Percentiles rank a stretch among this genome's conserved stretches.
These are phyloP conservation scores for Chloebia gouldiae DNA, from an alignment of 2,113 vertebrate genomes.

Conservation along the genomic window DNA sequence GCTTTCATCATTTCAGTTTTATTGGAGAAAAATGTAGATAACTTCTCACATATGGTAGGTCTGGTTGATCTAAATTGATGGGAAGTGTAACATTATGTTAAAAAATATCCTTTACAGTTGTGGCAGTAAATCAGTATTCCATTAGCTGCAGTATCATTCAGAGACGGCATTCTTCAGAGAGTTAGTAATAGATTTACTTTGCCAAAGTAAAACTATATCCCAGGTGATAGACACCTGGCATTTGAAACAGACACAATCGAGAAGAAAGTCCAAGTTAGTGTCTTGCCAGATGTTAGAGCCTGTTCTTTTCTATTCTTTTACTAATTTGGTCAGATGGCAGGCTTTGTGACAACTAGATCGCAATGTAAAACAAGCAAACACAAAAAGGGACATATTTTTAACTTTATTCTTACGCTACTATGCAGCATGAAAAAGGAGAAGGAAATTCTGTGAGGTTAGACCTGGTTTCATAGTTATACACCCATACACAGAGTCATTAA, in stretches of 20 bases:
- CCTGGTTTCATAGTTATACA: neutral
- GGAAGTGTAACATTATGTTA: slow-evolving; percentile 63
- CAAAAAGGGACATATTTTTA: neutral
- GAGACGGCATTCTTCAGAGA: slow-evolving; percentile 64
- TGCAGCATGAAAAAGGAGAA: neutral
- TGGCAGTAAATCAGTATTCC: slow-evolving; percentile 63
- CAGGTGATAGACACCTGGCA: slow-evolving; percentile 68
- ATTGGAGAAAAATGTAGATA: slow-evolving; percentile 69
- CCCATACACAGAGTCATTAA: neutral
- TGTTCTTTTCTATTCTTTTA: slow-evolving; percentile 39
- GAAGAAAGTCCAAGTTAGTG: slow-evolving; percentile 24
- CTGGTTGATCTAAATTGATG: slow-evolving; percentile 70
- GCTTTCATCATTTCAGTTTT: slow-evolving; percentile 71
- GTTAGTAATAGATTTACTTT: slow-evolving; percentile 59
- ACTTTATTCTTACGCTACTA: neutral
- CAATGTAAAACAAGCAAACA: slow-evolving; percentile 8
- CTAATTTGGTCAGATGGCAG: neutral
- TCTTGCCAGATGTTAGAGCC: slow-evolving; percentile 53
- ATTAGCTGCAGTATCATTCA: slow-evolving; percentile 54
- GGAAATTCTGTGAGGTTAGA: neutral
- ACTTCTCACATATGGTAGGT: slow-evolving; percentile 71
- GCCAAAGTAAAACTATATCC: slow-evolving; percentile 53
- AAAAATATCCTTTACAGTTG: slow-evolving; percentile 63
- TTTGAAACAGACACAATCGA: slow-evolving; percentile 32
- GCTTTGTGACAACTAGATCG: neutral